Evolutionary conservation across 2,888 invertebrate species (phyloP).

Genomic region (Norana najaformis): DNA sequence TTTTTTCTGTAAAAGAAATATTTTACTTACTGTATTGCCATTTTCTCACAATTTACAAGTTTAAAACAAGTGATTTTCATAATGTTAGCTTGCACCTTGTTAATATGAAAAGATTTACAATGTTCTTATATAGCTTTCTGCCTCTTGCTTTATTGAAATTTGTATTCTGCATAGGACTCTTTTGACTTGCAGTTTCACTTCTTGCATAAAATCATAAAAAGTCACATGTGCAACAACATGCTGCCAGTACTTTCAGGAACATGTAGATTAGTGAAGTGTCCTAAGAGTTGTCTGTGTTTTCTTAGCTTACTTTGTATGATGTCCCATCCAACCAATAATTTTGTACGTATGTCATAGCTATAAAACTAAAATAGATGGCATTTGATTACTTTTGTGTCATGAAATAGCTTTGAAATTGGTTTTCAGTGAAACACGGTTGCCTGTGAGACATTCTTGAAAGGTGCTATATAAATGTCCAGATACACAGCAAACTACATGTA

Average conservation of each 20-base stretch:
- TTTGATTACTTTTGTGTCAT: too few relatives aligned
- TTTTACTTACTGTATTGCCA: not conserved
- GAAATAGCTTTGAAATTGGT: too few relatives aligned
- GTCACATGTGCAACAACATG: not conserved
- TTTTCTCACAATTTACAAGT: not conserved
- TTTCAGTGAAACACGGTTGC: too few relatives aligned
- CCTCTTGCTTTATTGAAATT: not conserved
- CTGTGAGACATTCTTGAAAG: too few relatives aligned
- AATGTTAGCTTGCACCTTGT: not conserved
- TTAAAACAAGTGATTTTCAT: not conserved
- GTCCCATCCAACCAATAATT: too few relatives aligned
- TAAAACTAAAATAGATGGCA: too few relatives aligned
- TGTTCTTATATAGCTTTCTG: not conserved
- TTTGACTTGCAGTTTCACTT: too few relatives aligned
- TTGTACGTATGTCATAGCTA: too few relatives aligned
- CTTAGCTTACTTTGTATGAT: too few relatives aligned
- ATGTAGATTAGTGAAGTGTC: too few relatives aligned
- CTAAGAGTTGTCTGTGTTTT: too few relatives aligned
- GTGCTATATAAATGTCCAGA: not conserved
- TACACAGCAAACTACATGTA: not conserved
- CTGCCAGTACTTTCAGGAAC: not conserved
- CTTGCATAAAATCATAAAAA: not conserved
- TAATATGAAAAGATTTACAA: not conserved
- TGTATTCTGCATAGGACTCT: not conserved
- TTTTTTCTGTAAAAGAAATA: not conserved